These are phyloP conservation scores for Sakesphorus luctuosus DNA, from an alignment of 2,113 vertebrate genomes.

Conservation along the genomic window DNA sequence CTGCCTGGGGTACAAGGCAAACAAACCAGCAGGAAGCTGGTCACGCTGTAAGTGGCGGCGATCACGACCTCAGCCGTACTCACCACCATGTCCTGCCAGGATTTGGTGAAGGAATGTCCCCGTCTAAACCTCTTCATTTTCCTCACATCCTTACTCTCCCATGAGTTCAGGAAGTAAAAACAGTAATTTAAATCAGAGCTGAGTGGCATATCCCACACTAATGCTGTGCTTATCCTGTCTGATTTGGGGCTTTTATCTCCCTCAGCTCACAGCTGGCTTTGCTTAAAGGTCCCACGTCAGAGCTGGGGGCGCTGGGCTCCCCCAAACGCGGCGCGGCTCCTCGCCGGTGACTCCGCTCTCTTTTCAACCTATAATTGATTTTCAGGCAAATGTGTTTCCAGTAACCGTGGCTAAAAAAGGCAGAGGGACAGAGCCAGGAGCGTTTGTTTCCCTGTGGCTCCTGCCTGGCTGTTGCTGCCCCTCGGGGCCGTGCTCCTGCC, in stretches of 20 bases:
- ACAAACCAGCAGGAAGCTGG: conserved; percentile 30
- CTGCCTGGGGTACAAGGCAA: background rate
- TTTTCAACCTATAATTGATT: background rate
- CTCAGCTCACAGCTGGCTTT: conserved; percentile 81
- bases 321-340: background rate
- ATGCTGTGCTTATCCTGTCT: conserved; percentile 79
- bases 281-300: conserved; percentile 78
- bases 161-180: conserved; percentile 65
- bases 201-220: conserved; percentile 78
- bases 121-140: conserved; percentile 63
- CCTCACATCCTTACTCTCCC: conserved; percentile 68
- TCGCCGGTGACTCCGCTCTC: background rate
- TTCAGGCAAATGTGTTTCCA: background rate
- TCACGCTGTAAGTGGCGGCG: background rate
- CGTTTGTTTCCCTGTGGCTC: background rate
- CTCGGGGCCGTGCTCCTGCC: background rate
- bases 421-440: background rate
- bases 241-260: conserved; percentile 83
- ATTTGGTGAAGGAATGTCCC: conserved; percentile 60
- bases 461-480: background rate
- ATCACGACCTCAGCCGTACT: background rate
- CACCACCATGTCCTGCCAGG: conserved; percentile 70
- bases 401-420: background rate
- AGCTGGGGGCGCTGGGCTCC: conserved; percentile 65
- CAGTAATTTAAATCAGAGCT: conserved; percentile 73